Evolutionary conservation across 2,113 vertebrate genomes (phyloP).

Genomic region (Pseudois nayaur): DNA sequence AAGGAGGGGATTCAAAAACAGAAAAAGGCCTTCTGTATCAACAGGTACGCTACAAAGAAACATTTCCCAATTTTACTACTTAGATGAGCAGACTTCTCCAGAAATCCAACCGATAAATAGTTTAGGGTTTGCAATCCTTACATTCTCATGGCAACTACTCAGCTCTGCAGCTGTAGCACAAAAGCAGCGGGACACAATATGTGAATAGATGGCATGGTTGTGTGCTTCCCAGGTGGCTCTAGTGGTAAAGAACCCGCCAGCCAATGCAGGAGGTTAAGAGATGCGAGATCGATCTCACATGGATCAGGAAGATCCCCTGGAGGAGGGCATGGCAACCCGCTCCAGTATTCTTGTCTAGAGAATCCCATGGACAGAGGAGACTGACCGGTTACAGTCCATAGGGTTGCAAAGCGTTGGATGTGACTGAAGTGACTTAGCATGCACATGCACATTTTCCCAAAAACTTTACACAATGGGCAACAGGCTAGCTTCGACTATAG

Average conservation of each 20-base stretch:
- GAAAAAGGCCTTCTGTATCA: neutral
- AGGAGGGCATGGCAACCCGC: neutral
- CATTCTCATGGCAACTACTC: neutral
- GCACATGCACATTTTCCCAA: neutral
- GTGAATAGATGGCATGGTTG: neutral
- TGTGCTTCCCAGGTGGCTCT: neutral
- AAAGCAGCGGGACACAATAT: neutral
- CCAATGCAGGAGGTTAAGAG: neutral
- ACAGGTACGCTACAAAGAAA: neutral
- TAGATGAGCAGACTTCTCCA: neutral
- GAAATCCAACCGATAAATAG: neutral
- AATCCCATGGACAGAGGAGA: neutral
- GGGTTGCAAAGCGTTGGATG: neutral
- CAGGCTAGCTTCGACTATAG: neutral
- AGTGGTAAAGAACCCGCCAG: neutral
- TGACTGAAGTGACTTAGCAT: neutral
- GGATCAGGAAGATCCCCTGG: neutral
- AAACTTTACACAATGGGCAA: neutral
- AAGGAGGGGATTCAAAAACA: neutral
- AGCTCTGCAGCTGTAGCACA: neutral
- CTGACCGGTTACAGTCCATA: neutral
- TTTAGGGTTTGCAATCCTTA: neutral
- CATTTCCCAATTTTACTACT: neutral
- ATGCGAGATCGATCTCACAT: fast-evolving
- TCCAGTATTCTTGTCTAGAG: neutral